These are phyloP conservation scores for Rambutsinella grinnellia DNA, from an alignment of 2,888 invertebrate genomes.

Conservation along the genomic window DNA sequence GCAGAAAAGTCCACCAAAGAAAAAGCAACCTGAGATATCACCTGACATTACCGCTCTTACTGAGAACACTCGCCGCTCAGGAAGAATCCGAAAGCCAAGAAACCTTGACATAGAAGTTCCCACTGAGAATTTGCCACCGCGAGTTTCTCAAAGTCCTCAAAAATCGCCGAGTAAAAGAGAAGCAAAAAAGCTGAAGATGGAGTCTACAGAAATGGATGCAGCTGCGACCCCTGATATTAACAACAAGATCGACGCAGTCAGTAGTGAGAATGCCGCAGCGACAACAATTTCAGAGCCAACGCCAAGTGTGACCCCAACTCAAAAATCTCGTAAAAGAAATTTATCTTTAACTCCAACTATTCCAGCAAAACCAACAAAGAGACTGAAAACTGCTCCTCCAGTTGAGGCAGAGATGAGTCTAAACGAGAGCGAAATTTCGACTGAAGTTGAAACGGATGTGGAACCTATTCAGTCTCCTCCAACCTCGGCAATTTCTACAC, in stretches of 20 bases:
- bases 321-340: neutral
- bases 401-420: constrained; percentile 17
- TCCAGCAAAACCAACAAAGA: constrained; percentile 18
- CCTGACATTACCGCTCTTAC: constrained; percentile 40
- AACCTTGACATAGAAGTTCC: constrained; percentile 41
- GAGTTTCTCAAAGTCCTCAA: constrained; percentile 17
- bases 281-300: neutral
- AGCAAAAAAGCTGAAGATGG: neutral
- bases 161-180: neutral
- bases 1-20: constrained; percentile 15
- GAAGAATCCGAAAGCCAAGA: constrained; percentile 49
- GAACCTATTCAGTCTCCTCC: constrained; percentile 35
- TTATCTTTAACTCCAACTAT: neutral
- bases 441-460: constrained; percentile 42
- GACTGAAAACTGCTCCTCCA: constrained; percentile 7
- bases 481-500: constrained; percentile 31
- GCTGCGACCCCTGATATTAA: neutral
- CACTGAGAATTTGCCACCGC: constrained; percentile 3
- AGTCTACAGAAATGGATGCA: neutral
- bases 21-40: constrained; percentile 21
- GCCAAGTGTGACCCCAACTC: neutral
- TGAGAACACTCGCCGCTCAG: constrained; percentile 33
- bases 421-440: constrained; percentile 42
- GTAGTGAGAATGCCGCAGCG: neutral
- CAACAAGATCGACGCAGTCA: neutral